A percentile compares a stretch with the other conserved stretches of the same genome.
Evolutionary conservation across 2,797 vertebrate species (phyloP).

Genomic region (Carcharodon carcharias): DNA sequence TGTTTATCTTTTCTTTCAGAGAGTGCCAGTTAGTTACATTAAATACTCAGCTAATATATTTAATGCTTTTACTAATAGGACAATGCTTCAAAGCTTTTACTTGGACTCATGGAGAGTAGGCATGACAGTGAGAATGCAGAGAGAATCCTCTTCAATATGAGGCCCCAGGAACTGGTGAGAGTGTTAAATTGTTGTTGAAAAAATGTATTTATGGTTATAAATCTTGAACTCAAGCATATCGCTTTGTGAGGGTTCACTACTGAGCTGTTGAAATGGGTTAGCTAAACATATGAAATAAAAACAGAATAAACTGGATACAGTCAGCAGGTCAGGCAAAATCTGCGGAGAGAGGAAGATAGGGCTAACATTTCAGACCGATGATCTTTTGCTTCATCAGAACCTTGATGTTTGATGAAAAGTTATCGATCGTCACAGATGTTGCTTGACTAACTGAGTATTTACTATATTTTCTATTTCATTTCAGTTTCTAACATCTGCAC

Average conservation of each 20-base stretch:
- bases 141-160: constrained; percentile 90
- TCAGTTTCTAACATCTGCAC: background rate
- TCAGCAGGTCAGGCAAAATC: background rate
- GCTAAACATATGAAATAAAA: background rate
- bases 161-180: constrained; percentile 84
- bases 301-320: background rate
- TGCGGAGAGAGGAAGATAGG: background rate
- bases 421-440: background rate
- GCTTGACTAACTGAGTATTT: background rate
- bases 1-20: background rate
- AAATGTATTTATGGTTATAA: background rate
- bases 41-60: background rate
- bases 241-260: background rate
- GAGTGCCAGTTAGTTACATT: background rate
- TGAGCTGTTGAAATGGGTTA: background rate
- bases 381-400: background rate
- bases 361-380: background rate
- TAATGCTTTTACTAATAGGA: constrained; percentile 59
- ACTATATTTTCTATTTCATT: background rate
- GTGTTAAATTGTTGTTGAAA: background rate
- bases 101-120: constrained; percentile 93
- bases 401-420: background rate
- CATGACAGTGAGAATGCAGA: constrained; percentile 92
- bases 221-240: background rate
- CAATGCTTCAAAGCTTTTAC: constrained; percentile 90